A percentile compares a stretch with the other conserved stretches of the same genome.
Conservation (phyloP, 2,888 invertebrate genomes). For the Himalopsyche anomala region DNA sequence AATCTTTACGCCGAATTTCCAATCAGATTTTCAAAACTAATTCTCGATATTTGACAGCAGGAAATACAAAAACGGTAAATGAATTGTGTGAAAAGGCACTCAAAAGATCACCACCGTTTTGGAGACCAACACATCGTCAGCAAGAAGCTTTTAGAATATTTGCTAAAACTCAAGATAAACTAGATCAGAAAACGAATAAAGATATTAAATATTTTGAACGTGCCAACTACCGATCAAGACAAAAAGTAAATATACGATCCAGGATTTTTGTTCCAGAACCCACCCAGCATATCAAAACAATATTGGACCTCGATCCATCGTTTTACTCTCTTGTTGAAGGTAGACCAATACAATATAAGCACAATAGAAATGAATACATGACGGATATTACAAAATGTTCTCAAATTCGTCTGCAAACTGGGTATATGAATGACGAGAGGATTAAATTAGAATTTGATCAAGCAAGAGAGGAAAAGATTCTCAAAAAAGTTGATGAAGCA, state of each 20-base stretch:
- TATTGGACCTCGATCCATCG: slow-evolving; percentile 81
- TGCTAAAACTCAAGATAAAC: not conserved
- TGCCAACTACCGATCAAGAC: slow-evolving; percentile 69
- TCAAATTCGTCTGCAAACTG: slow-evolving; percentile 75
- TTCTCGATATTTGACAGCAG: not conserved
- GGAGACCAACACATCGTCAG: not conserved
- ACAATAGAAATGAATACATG: slow-evolving; percentile 78
- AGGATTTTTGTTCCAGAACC: slow-evolving; percentile 78
- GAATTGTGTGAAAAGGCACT: not conserved
- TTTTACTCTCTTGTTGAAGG: slow-evolving; percentile 81
- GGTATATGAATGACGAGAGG: slow-evolving; percentile 73
- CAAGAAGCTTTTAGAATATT: slow-evolving; percentile 4
- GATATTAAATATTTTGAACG: slow-evolving; percentile 68
- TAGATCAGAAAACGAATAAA: not conserved
- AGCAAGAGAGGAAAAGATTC: slow-evolving; percentile 75
- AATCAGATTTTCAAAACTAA: not conserved
- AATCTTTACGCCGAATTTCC: not conserved
- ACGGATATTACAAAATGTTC: slow-evolving; percentile 75
- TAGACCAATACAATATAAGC: slow-evolving; percentile 77
- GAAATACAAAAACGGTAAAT: not conserved
- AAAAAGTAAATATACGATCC: slow-evolving; percentile 75
- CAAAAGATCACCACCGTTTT: not conserved
- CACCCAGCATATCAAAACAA: slow-evolving; percentile 76
- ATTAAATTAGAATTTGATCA: slow-evolving; percentile 77
- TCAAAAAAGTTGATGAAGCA: slow-evolving; percentile 73